Evolutionary conservation across 2,888 invertebrate species (phyloP).

Genomic region (Colletes collaris): DNA sequence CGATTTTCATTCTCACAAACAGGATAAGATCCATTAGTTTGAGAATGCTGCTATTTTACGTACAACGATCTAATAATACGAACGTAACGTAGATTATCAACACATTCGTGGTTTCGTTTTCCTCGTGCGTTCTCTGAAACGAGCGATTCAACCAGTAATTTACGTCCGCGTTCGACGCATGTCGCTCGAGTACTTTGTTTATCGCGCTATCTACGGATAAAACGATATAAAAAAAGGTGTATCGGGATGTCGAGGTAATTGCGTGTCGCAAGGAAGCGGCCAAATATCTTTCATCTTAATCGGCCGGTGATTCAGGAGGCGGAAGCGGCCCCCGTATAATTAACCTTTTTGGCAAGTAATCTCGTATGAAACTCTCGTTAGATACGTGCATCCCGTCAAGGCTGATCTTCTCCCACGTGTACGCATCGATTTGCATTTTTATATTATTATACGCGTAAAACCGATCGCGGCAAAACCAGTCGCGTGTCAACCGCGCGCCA

Average conservation of each 20-base stretch:
- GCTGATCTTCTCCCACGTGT: conserved; percentile 48
- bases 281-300: conserved; percentile 37
- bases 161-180: neutral
- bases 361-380: conserved; percentile 22
- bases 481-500: conserved; percentile 23
- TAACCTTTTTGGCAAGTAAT: conserved; percentile 53
- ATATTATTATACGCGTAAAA: conserved; percentile 44
- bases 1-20: too few species aligned
- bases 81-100: too few species aligned
- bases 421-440: conserved; percentile 56
- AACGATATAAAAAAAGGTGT: neutral
- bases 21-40: too few species aligned
- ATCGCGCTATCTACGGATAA: neutral
- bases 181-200: neutral
- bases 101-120: too few species aligned
- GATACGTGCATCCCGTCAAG: conserved; percentile 41
- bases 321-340: conserved; percentile 37
- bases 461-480: conserved; percentile 42
- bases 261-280: neutral
- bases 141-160: conserved; percentile 9
- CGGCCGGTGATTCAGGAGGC: conserved; percentile 29
- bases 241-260: neutral
- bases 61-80: too few species aligned
- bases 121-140: neutral
- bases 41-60: too few species aligned